These are phyloP conservation scores for Psilopogon haemacephalus DNA, from an alignment of 2,113 vertebrate genomes.

Conservation along the genomic window DNA sequence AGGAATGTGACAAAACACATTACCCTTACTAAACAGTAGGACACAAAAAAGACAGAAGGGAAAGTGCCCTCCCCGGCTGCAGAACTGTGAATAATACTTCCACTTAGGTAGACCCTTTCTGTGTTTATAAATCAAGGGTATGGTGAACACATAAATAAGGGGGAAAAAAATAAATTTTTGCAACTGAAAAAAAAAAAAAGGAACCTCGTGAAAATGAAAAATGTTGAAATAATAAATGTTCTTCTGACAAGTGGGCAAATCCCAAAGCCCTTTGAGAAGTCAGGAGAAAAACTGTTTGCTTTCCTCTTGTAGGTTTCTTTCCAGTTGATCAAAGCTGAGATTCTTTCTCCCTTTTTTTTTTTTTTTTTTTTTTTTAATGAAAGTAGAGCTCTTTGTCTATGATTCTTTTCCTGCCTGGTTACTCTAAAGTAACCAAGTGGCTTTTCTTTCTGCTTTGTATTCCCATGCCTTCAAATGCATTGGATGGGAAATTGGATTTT, in stretches of 20 bases:
- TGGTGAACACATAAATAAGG: not conserved
- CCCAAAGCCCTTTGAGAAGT: not conserved
- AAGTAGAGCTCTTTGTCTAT: not conserved
- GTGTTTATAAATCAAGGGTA: not conserved
- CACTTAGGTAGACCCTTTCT: not conserved
- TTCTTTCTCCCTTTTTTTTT: not conserved
- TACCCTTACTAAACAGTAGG: slow-evolving; percentile 32
- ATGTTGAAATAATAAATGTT: not conserved
- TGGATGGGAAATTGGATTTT: not conserved
- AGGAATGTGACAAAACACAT: slow-evolving; percentile 32
- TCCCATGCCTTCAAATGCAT: not conserved
- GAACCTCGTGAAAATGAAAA: not conserved
- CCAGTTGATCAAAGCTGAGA: not conserved
- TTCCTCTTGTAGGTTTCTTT: not conserved
- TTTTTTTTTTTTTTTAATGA: not conserved
- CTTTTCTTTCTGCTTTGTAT: not conserved
- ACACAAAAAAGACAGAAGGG: not conserved
- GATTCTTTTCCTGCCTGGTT: not conserved
- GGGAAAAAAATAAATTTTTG: not conserved
- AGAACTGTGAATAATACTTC: not conserved
- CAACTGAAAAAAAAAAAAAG: not conserved
- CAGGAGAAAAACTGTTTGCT: not conserved
- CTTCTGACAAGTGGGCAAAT: not conserved
- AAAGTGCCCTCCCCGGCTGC: not conserved
- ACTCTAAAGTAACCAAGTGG: not conserved